A percentile compares a stretch with the other conserved stretches of the same genome.
phyloP scores from a whole-genome alignment of 2,888 invertebrate genomes.

The Limnephilus lunatus region DNA sequence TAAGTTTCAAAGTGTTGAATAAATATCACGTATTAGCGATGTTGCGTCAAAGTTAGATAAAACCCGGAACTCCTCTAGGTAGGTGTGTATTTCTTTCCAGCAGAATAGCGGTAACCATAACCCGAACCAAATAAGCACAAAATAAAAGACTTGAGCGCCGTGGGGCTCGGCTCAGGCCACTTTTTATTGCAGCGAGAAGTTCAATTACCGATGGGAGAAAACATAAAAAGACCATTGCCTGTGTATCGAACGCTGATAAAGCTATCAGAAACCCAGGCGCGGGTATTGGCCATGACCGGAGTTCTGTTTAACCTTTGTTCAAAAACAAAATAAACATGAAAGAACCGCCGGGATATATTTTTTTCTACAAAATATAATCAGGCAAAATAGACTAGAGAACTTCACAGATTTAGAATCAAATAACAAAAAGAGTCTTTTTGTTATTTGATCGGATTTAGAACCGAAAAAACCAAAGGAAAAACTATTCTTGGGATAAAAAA shows the following conservation, averaged over 20 bases:
- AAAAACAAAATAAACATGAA: slow-evolving; percentile 4
- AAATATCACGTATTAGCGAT: background rate
- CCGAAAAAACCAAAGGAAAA: background rate
- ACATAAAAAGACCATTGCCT: slow-evolving; percentile 4
- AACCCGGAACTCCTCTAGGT: background rate
- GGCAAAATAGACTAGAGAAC: background rate
- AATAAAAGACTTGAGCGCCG: slow-evolving; percentile 16
- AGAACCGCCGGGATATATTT: slow-evolving; percentile 2
- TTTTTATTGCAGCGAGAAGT: slow-evolving; percentile 42
- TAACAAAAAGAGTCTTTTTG: background rate
- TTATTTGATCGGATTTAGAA: no score
- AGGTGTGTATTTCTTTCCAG: background rate
- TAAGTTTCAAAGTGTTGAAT: background rate
- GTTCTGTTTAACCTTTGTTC: background rate
- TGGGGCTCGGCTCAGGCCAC: slow-evolving; percentile 18
- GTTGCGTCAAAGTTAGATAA: background rate
- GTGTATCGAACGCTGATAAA: slow-evolving; percentile 21
- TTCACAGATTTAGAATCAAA: background rate
- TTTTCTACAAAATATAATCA: background rate
- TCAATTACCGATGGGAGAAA: slow-evolving; percentile 27
- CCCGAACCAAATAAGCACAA: background rate
- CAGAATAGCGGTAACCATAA: slow-evolving; percentile 9
- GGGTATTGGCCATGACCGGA: background rate
- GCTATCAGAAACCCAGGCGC: background rate
- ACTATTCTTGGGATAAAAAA: background rate